Evolutionary conservation across 2,888 invertebrate species (phyloP).

Genomic region (Amphimallon solstitiale): DNA sequence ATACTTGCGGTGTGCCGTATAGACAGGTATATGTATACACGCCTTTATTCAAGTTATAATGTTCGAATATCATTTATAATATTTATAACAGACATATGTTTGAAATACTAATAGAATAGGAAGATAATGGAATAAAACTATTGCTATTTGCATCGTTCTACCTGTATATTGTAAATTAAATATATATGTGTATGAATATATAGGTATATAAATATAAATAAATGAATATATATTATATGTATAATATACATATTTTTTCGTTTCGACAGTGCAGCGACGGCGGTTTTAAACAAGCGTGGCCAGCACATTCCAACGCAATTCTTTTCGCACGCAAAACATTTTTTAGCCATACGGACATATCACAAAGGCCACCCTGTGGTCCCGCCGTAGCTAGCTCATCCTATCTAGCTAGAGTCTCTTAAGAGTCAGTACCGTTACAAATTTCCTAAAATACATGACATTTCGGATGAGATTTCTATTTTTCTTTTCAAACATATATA

Average conservation of each 20-base stretch:
- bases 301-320: slow-evolving; percentile 55
- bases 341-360: slow-evolving; percentile 58
- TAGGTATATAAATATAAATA: slow-evolving; percentile 37
- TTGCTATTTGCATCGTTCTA: slow-evolving; percentile 6
- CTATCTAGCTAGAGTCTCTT: slow-evolving; percentile 45
- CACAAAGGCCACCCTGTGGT: slow-evolving; percentile 60
- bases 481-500: no score
- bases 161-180: slow-evolving; percentile 9
- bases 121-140: background rate
- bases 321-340: slow-evolving; percentile 44
- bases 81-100: no score
- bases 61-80: no score
- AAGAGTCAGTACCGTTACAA: slow-evolving; percentile 34
- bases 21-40: no score
- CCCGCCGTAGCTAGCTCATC: slow-evolving; percentile 53
- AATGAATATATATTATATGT: slow-evolving; percentile 37
- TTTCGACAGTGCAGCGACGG: slow-evolving; percentile 46
- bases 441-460: slow-evolving; percentile 31
- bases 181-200: slow-evolving; percentile 29
- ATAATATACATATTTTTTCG: slow-evolving; percentile 34
- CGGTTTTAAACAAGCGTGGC: slow-evolving; percentile 49
- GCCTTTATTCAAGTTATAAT: no score
- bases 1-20: no score
- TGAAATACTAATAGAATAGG: background rate
- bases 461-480: background rate